These are phyloP conservation scores for Neotoxoptera formosana DNA, from an alignment of 1,140 invertebrate genomes.

Conservation along the genomic window DNA sequence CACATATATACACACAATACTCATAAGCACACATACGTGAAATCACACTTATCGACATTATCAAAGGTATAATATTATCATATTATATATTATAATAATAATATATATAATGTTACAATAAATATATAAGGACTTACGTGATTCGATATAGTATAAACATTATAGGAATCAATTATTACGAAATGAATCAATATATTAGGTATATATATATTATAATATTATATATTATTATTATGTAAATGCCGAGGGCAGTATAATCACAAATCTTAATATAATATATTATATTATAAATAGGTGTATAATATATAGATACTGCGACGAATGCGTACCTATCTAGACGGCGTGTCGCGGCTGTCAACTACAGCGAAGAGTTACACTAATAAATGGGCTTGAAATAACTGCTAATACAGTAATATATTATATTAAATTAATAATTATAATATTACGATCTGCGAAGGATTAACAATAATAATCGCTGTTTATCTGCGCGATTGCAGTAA, in stretches of 20 bases:
- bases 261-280: not conserved
- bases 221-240: not conserved
- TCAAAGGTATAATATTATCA: not conserved
- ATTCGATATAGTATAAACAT: slow-evolving; percentile 20
- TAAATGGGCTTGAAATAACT: not conserved
- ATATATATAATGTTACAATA: not conserved
- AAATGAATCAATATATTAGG: not conserved
- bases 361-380: not conserved
- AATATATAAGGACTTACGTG: not conserved
- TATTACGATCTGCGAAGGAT: not conserved
- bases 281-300: not conserved
- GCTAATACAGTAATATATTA: not conserved
- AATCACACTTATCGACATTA: not conserved
- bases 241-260: not conserved
- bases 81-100: not conserved
- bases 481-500: not conserved
- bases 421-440: not conserved
- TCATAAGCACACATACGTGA: not conserved
- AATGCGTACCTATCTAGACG: not conserved
- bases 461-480: not conserved
- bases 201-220: not conserved
- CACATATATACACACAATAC: not conserved
- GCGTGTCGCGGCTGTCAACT: too few species aligned
- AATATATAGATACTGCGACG: not conserved
- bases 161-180: slow-evolving; percentile 41